These are phyloP conservation scores for Helicolenus hilgendorfi DNA, from an alignment of 2,797 vertebrate genomes.

Conservation along the genomic window DNA sequence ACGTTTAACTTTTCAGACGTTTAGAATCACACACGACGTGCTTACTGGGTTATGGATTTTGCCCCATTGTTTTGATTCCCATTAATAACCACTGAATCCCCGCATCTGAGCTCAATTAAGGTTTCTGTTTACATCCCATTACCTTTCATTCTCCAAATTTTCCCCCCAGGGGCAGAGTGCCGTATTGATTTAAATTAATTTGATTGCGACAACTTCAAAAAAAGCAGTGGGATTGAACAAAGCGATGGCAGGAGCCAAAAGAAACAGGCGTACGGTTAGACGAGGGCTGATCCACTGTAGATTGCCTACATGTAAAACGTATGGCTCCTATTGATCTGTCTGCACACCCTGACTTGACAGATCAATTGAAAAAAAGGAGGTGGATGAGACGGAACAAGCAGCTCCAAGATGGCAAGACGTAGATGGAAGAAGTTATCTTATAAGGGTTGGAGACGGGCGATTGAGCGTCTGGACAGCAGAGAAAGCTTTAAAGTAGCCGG, in stretches of 20 bases:
- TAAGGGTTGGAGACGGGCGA: conserved; percentile 26
- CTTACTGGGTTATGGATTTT: conserved; percentile 41
- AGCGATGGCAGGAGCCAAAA: conserved; percentile 37
- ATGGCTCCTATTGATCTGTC: conserved; percentile 67
- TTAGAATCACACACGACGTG: conserved; percentile 18
- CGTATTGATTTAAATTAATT: conserved; percentile 68
- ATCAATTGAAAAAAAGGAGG: conserved; percentile 58
- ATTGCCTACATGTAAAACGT: conserved; percentile 72
- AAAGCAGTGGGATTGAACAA: conserved; percentile 70
- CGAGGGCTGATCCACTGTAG: conserved; percentile 49
- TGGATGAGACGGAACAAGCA: background rate
- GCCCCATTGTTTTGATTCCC: conserved; percentile 50
- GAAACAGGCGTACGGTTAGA: conserved; percentile 35
- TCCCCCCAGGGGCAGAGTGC: conserved; percentile 35
- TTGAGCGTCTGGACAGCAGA: conserved; percentile 27
- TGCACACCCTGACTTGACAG: conserved; percentile 52
- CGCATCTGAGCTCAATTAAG: conserved; percentile 59
- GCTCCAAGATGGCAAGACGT: background rate
- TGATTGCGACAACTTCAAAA: conserved; percentile 59
- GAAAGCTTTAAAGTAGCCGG: conserved; percentile 27
- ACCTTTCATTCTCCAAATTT: conserved; percentile 54
- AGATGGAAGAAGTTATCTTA: conserved; percentile 12
- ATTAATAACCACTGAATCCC: conserved; percentile 61
- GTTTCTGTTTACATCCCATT: conserved; percentile 69
- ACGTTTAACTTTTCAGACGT: background rate